Conservation (phyloP, 2,113 vertebrate genomes). For the Leucopsar rothschildi region DNA sequence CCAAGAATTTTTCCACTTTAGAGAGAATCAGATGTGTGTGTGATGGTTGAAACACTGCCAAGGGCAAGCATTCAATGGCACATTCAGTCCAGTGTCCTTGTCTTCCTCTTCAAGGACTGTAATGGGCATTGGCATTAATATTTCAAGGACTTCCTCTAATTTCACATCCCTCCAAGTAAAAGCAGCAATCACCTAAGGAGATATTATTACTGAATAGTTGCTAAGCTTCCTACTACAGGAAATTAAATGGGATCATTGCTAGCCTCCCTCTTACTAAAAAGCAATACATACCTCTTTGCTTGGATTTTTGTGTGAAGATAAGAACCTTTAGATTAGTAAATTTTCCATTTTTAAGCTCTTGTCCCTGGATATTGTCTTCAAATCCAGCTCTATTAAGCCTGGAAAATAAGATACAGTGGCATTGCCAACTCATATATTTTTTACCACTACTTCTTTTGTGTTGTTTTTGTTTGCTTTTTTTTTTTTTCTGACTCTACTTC, state of each 20-base stretch:
- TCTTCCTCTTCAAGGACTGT: constrained; percentile 11
- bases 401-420: background rate
- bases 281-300: background rate
- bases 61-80: constrained; percentile 8
- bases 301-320: background rate
- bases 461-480: background rate
- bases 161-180: background rate
- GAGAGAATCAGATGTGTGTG: background rate
- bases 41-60: background rate
- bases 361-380: background rate
- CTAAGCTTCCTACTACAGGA: constrained; percentile 34
- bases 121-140: constrained; percentile 29
- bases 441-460: background rate
- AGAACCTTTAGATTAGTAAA: background rate
- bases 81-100: background rate
- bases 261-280: background rate
- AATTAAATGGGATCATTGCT: constrained; percentile 28
- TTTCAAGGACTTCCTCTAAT: constrained; percentile 48
- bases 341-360: background rate
- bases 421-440: background rate
- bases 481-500: background rate
- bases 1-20: constrained; percentile 27
- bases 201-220: background rate
- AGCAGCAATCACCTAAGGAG: constrained; percentile 14
- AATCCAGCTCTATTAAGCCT: background rate